Base-by-base conservation (phyloP, 1,140 invertebrate species). In the Achroia grisella region DNA sequence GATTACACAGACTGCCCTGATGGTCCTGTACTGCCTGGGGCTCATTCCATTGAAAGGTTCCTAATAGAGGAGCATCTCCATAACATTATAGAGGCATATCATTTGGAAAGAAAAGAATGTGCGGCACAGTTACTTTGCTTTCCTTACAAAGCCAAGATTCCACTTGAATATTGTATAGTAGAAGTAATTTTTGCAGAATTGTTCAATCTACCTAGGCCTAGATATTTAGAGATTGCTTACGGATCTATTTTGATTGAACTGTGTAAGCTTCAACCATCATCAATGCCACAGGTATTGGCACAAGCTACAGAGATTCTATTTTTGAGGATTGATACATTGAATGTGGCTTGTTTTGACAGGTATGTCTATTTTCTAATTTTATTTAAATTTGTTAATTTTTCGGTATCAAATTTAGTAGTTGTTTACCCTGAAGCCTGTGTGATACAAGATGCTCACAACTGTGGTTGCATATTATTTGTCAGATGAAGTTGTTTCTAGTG, bases 1-100 rank as follows among this genome's bases (percentile, higher is more conserved):
- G 98, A 99, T 85, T 98, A 99, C 71, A 98, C 97, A 4, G 98
- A 99, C 86, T 98, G 98, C 71, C 97, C 97, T 8, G 97, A 98
- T 85, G 95, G 93, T 0, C 93, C 93, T 1, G 90, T 94, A 29
- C 86, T 99, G 31, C 98, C 98, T 0, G 97, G 97, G 17, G 94
- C 95, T 40, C 97, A 99, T 87, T 95, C 97, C 0, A 98, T 99
- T 52, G 98, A 99, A 83, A 89, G 98, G 58, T 99, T 97, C 84
- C 87, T 99, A 0, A 98, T 99, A 68, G 98, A 99, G 85, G 97
- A 99, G 79, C 97, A 99, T 80, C 86, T 99, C 4, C 91, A 94
- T 64, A 95, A 97, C 55, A 99, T 99, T 32, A 91, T 99, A 49
- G 93, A 97, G 72, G 94, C 94, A 55, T 92, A 97, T 86, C 92